Base-by-base conservation (phyloP, 1,140 invertebrate genomes). In the Melipona quadrifasciata region DNA sequence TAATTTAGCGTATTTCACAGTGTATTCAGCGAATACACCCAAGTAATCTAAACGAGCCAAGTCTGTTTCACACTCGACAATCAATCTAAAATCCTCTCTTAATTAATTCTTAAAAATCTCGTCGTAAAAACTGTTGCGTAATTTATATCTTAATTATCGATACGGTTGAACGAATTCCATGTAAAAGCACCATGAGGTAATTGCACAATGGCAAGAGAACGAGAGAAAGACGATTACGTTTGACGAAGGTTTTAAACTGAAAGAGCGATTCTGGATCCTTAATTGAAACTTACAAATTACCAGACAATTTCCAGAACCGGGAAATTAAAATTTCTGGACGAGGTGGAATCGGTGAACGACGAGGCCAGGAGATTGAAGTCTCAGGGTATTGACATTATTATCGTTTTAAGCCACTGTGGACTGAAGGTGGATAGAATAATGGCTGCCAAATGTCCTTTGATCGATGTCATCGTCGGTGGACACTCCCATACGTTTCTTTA, bases 391-490 rank as follows among this genome's bases (percentile, higher is more conserved):
- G 96, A 97, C 78, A 97, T 98, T 77, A 96, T 98, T 61, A 96
- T 98, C 68, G 97, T 97, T 4, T 93, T 98, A 64, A 98, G 97
- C 12, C 97, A 98, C 90, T 97, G 97, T 79, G 98, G 98, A 3
- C 95, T 96, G 67, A 94, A 95, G 19, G 96, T 97, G 34, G 97
- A 98, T 91, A 93, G 96, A 90, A 90, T 94, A 79, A 97, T 99
- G 80, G 98, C 98, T 0, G 87, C 88, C 24, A 94, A 95, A 53
- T 96, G 95, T 55, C 94, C 96, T 53, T 94, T 97, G 67, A 96
- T 98, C 58, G 96, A 97, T 82, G 96, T 97, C 1, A 97, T 99
- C 84, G 97, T 99, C 39, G 98, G 98, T 21, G 97, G 97, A n/a
- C 98, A 99, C 91, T 97, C 97, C 10, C 97, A 99, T 90, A 97